phyloP scores from a whole-genome alignment of 2,888 invertebrate species.

The Caenorhabditis virilis region DNA sequence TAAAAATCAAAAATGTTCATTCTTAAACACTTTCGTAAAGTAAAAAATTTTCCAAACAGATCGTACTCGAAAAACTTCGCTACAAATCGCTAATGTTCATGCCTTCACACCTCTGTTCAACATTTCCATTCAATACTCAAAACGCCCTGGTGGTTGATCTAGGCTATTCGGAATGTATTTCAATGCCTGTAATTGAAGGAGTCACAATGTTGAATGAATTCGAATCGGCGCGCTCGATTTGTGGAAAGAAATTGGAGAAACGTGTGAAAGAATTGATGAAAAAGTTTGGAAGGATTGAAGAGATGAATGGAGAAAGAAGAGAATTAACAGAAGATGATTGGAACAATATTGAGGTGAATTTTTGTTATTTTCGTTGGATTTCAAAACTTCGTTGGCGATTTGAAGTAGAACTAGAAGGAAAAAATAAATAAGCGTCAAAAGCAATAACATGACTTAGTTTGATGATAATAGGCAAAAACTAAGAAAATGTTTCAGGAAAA shows the following conservation, averaged over 20 bases:
- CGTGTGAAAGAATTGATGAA: constrained; percentile 33
- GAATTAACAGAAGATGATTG: constrained; percentile 34
- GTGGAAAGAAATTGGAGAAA: constrained; percentile 24
- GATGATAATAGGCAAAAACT: no score
- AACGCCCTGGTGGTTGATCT: constrained; percentile 85
- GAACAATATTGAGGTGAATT: constrained; percentile 20
- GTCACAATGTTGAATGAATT: constrained; percentile 83
- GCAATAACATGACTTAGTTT: no score
- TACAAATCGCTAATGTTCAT: constrained; percentile 79
- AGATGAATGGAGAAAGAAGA: constrained; percentile 26
- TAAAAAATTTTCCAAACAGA: no score
- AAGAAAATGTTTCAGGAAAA: no score
- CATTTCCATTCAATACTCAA: constrained; percentile 82
- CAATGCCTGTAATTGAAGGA: constrained; percentile 76
- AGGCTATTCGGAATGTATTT: constrained; percentile 82
- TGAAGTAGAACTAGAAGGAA: no score
- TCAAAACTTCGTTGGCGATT: not conserved
- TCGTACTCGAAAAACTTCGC: constrained; percentile 31
- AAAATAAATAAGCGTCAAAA: no score
- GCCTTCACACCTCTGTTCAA: constrained; percentile 83
- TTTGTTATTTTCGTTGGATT: not conserved
- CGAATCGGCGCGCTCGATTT: constrained; percentile 78
- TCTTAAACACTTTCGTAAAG: no score
- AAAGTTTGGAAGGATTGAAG: constrained; percentile 37
- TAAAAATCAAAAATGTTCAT: no score